Evolutionary conservation across 2,888 invertebrate genomes (phyloP), one percentile per base, ranked within the genome.

Genomic region (Drosophila mettleri): DNA sequence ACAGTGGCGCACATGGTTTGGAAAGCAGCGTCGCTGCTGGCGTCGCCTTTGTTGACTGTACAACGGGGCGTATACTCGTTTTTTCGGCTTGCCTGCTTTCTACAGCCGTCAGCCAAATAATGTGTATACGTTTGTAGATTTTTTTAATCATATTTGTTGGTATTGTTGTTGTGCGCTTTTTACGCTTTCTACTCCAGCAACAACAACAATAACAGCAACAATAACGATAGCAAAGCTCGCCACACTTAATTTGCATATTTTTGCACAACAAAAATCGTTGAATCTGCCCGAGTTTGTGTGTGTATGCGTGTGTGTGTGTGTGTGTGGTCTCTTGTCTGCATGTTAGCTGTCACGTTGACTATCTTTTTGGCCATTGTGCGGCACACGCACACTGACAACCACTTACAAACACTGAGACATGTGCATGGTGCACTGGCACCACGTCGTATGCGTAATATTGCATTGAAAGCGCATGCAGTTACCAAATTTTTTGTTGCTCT

Each of bases 51-150:
- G 74, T 72, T 76, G 86, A 75, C 69, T 84, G 85, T 80, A 86
- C 79, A 70, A 72, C 86, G 80, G 75, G 90, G 84, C 89, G 89
- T 89, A 89, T 89, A 82, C 90, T 88, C 74, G 76, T 86, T 86
- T 75, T 80, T 83, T 79, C 77, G 53, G 66, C 62, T 64, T 72
- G 69, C 66, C 70, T 79, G 78, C 78, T 88, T 86, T 86, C 75
- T 84, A 78, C 82, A 71, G 69, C 69, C 78, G 71, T 69, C 84
- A 78, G 68, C 72, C 74, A 72, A 78, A 80, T 72, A 84, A 84
- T 78, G 59, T 86, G 84, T 82, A 84, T 86, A 80, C 74, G 70
- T 79, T 52, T 49, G 59, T 77, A 36, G 16, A 38, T 63, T 55
- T 66, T 64, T 59, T 49, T 55, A 34, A 52, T 65, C 48, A 52